These are phyloP conservation scores for Terrapene triunguis DNA, from an alignment of 2,113 vertebrate species.

Conservation along the genomic window DNA sequence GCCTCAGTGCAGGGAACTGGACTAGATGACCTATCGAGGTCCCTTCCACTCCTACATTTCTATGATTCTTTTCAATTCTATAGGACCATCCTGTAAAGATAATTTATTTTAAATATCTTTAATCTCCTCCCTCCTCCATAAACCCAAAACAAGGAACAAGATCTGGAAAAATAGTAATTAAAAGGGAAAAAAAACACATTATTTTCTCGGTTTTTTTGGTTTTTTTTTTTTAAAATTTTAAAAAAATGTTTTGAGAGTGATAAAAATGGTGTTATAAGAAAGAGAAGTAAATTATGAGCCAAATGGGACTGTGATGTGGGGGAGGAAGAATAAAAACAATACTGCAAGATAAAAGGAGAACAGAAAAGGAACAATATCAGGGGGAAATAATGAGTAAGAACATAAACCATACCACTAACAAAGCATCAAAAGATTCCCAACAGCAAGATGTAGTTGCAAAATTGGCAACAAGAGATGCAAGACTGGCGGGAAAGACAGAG, in stretches of 20 bases:
- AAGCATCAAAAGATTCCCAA: slow-evolving; percentile 37
- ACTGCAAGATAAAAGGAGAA: slow-evolving; percentile 65
- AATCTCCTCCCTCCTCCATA: neutral
- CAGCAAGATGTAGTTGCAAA: slow-evolving; percentile 45
- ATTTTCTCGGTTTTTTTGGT: neutral
- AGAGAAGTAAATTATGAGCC: slow-evolving; percentile 29
- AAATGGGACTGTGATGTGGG: slow-evolving; percentile 47
- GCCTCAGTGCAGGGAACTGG: neutral
- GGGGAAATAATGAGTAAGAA: slow-evolving; percentile 70
- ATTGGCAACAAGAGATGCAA: neutral
- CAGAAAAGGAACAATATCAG: slow-evolving; percentile 54
- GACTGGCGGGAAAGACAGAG: neutral
- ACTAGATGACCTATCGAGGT: neutral
- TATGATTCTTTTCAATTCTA: neutral
- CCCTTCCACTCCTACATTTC: neutral
- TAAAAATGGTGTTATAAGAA: slow-evolving; percentile 46
- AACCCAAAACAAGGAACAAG: neutral
- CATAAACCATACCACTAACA: slow-evolving; percentile 53
- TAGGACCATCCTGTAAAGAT: neutral
- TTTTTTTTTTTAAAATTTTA: slow-evolving; percentile 41
- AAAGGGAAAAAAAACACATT: neutral
- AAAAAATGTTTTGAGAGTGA: slow-evolving; percentile 36
- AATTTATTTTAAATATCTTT: neutral
- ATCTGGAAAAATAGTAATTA: neutral
- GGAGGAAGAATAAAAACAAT: slow-evolving; percentile 61